phyloP scores from a whole-genome alignment of 2,113 vertebrate species.

The Ailurus styani region DNA sequence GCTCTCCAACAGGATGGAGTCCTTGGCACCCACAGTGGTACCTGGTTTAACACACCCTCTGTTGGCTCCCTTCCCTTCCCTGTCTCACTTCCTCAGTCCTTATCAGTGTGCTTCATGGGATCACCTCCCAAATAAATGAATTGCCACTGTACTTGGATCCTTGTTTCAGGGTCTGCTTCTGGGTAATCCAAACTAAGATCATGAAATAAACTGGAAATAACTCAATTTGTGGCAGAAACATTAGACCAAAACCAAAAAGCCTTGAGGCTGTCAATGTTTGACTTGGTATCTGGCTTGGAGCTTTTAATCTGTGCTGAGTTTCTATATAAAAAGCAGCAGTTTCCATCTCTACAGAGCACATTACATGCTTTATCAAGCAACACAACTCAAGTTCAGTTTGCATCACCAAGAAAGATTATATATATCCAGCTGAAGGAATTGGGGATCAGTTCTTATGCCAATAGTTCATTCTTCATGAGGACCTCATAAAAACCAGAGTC shows the following conservation, averaged over 20 bases:
- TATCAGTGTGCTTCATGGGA: neutral
- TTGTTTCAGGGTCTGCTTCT: neutral
- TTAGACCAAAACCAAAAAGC: neutral
- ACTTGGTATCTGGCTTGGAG: neutral
- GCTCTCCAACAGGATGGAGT: neutral
- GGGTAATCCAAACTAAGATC: neutral
- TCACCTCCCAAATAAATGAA: neutral
- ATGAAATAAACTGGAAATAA: neutral
- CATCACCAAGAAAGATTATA: neutral
- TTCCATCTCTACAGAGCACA: neutral
- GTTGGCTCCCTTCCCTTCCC: neutral
- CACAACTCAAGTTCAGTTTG: neutral
- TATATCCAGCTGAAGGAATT: neutral
- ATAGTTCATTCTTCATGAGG: neutral
- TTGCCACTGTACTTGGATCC: neutral
- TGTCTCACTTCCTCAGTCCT: neutral
- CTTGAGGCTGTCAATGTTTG: neutral
- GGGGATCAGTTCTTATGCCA: neutral
- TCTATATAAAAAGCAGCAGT: neutral
- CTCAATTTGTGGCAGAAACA: neutral
- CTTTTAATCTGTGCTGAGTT: neutral
- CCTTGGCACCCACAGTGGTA: fast-evolving
- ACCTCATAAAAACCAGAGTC: neutral
- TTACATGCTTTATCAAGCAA: neutral
- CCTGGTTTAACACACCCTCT: neutral